phyloP scores from a whole-genome alignment of 1,140 invertebrate genomes.

The Carposina sasakii region DNA sequence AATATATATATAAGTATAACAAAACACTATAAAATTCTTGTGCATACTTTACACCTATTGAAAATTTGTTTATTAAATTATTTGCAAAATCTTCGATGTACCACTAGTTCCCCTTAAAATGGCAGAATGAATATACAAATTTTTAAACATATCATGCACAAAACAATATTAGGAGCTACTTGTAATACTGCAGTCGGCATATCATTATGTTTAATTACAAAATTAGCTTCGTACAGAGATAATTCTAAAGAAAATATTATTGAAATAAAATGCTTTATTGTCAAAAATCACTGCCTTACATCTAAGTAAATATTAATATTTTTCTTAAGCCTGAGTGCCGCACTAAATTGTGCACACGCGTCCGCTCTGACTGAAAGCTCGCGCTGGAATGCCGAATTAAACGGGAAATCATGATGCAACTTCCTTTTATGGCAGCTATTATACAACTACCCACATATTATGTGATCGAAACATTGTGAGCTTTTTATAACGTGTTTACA shows the following conservation, averaged over 20 bases:
- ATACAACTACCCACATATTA: slow-evolving; percentile 35
- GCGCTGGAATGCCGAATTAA: slow-evolving; percentile 29
- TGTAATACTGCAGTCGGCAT: slow-evolving; percentile 51
- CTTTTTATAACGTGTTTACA: slow-evolving; percentile 62
- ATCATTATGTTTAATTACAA: slow-evolving; percentile 38
- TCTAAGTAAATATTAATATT: slow-evolving; percentile 45
- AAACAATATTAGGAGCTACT: slow-evolving; percentile 34
- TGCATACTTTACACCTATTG: no score
- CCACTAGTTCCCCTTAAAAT: no score
- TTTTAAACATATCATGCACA: slow-evolving; percentile 58
- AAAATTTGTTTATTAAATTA: slow-evolving; percentile 14
- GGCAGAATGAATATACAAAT: neutral
- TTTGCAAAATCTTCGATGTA: slow-evolving; percentile 26
- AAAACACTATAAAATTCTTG: no score
- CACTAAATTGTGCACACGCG: slow-evolving; percentile 23
- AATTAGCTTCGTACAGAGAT: slow-evolving; percentile 29
- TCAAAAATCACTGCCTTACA: slow-evolving; percentile 63
- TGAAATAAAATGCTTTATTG: slow-evolving; percentile 38
- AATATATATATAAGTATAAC: no score
- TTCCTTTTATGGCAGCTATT: slow-evolving; percentile 45
- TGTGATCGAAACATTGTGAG: slow-evolving; percentile 45
- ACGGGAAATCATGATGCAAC: slow-evolving; percentile 13
- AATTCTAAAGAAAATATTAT: slow-evolving; percentile 23
- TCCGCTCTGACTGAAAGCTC: slow-evolving; percentile 32
- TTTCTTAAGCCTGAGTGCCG: slow-evolving; percentile 35